phyloP scores from a whole-genome alignment of 2,797 vertebrate species.

The Mormyrops attenuatus region DNA sequence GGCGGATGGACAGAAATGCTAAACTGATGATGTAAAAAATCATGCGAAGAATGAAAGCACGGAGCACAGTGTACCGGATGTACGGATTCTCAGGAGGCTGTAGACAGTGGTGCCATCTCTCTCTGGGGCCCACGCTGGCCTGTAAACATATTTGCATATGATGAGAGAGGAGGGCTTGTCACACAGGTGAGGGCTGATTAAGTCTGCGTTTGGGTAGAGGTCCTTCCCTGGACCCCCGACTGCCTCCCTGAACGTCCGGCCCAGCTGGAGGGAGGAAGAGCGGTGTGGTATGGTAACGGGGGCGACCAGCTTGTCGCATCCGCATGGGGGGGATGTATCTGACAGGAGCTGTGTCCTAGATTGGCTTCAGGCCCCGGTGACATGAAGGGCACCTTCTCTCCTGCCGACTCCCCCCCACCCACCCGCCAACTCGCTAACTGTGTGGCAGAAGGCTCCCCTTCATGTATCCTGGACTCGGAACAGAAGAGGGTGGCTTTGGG shows the following conservation, averaged over 20 bases:
- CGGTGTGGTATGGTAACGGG: background rate
- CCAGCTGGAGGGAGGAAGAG: background rate
- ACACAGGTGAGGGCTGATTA: background rate
- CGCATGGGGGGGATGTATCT: constrained; percentile 18
- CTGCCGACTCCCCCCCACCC: constrained; percentile 33
- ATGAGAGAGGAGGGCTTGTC: background rate
- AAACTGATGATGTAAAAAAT: background rate
- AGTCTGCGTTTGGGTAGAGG: background rate
- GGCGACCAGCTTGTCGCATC: background rate
- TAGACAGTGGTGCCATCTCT: background rate
- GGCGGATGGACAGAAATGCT: background rate
- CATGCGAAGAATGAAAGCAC: background rate
- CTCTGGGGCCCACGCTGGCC: background rate
- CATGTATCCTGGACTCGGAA: background rate
- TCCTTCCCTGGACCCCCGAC: background rate
- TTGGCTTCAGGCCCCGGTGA: constrained; percentile 55
- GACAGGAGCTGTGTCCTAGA: constrained; percentile 47
- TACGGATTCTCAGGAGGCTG: background rate
- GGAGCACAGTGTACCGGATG: background rate
- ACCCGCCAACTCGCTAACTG: background rate
- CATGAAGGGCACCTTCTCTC: constrained; percentile 53
- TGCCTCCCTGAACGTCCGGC: background rate
- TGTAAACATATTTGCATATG: background rate
- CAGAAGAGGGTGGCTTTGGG: background rate
- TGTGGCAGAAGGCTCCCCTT: background rate